Conservation (phyloP, 2,113 vertebrate species). For the Hippocampus mohnikei region DNA sequence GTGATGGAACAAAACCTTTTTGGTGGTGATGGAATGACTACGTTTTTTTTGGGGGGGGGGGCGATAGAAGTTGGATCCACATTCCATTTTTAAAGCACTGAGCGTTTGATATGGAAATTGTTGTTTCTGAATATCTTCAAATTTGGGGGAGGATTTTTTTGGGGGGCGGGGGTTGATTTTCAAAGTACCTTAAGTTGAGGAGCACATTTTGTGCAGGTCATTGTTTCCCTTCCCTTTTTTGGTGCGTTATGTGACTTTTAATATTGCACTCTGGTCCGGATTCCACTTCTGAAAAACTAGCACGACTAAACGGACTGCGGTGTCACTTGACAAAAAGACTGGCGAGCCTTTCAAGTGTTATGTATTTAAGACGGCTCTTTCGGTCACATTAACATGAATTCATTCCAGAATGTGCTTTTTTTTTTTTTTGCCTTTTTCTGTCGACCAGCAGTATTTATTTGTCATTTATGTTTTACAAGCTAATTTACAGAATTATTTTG, state of each 20-base stretch:
- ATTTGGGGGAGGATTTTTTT: not conserved
- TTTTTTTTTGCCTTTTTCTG: conserved; percentile 62
- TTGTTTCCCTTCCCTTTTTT: not conserved
- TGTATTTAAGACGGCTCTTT: not conserved
- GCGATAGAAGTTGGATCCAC: not conserved
- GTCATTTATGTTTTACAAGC: conserved; percentile 8
- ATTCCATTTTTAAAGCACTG: conserved; percentile 1
- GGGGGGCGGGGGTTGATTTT: not conserved
- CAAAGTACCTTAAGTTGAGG: not conserved
- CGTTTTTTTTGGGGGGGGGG: not conserved
- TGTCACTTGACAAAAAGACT: not conserved
- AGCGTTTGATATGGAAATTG: not conserved
- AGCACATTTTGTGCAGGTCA: conserved; percentile 2
- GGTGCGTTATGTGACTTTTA: conserved; percentile 25
- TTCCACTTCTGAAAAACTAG: conserved; percentile 11
- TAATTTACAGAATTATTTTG: conserved; percentile 38
- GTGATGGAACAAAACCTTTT: not conserved
- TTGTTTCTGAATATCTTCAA: not conserved
- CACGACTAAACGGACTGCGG: not conserved
- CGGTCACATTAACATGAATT: conserved; percentile 20
- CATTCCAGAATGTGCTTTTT: conserved; percentile 55
- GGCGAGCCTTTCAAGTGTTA: too few relatives aligned
- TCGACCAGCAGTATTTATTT: conserved; percentile 71
- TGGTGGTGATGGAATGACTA: not conserved
- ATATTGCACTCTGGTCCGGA: conserved; percentile 34